Conservation (phyloP, 2,888 invertebrate species). For the Drosophila helvetica region DNA sequence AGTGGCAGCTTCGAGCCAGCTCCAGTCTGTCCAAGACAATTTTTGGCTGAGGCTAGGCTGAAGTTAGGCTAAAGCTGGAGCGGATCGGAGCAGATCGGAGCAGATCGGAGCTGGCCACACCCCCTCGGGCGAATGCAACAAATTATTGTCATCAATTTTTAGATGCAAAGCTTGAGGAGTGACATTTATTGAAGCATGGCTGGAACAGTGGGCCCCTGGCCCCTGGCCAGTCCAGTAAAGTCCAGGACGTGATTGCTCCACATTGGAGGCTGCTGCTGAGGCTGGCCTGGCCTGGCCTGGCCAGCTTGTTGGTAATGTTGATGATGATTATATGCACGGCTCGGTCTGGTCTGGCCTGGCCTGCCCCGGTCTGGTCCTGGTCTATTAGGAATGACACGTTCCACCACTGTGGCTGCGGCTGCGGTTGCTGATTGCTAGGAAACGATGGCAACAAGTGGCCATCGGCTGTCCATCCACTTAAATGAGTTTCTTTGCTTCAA, state of each 20-base stretch:
- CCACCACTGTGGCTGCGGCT: constrained; percentile 44
- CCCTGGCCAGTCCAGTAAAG: constrained; percentile 17
- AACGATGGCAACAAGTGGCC: constrained; percentile 72
- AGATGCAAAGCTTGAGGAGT: constrained; percentile 78
- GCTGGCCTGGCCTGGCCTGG: constrained; percentile 19
- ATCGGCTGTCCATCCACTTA: constrained; percentile 57
- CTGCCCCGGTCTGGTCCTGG: constrained; percentile 29
- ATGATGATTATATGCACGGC: constrained; percentile 70
- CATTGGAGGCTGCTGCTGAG: constrained; percentile 54
- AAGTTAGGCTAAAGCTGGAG: constrained; percentile 35
- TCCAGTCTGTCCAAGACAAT: constrained; percentile 70
- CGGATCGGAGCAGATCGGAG: constrained; percentile 13
- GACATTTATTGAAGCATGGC: constrained; percentile 80
- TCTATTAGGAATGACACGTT: constrained; percentile 70
- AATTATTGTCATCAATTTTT: constrained; percentile 81
- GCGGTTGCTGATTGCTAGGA: constrained; percentile 70
- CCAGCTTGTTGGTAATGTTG: constrained; percentile 51
- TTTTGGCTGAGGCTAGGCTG: constrained; percentile 34
- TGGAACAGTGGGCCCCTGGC: constrained; percentile 51
- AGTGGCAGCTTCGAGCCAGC: constrained; percentile 60
- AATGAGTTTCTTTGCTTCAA: constrained; percentile 55
- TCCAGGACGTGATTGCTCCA: constrained; percentile 75
- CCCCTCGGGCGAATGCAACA: constrained; percentile 73
- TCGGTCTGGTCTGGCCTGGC: constrained; percentile 17
- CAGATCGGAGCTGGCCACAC: constrained; percentile 58